Evolutionary conservation across 2,888 invertebrate genomes (phyloP).

Genomic region (Lepetodrilus schrolli): DNA sequence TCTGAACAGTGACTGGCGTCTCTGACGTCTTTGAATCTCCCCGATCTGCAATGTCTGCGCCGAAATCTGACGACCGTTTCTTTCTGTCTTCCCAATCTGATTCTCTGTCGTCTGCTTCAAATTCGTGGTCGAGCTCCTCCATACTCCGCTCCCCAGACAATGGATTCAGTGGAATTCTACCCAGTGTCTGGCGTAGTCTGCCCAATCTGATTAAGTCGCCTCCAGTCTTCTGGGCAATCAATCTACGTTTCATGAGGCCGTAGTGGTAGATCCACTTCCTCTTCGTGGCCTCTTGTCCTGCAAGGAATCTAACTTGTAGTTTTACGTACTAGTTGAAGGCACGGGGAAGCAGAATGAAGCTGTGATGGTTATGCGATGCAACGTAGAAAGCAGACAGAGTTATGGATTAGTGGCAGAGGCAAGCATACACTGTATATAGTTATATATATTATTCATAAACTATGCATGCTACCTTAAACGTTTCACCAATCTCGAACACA

Average conservation of each 20-base stretch:
- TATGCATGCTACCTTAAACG: too few species aligned
- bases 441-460: too few species aligned
- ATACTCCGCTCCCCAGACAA: background rate
- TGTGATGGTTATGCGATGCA: too few species aligned
- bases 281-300: slow-evolving; percentile 3
- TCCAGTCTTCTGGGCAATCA: background rate
- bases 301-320: too few species aligned
- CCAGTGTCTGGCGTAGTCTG: background rate
- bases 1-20: too few species aligned
- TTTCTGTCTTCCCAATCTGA: background rate
- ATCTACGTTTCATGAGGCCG: background rate
- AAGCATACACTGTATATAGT: too few species aligned
- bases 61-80: background rate
- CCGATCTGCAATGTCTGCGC: too few species aligned
- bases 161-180: background rate
- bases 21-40: too few species aligned
- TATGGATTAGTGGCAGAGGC: too few species aligned
- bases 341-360: background rate
- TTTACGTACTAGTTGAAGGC: too few species aligned
- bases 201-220: background rate
- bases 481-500: too few species aligned
- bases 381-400: too few species aligned
- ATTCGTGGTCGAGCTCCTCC: background rate
- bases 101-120: background rate
- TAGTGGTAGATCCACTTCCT: background rate